These are phyloP conservation scores for Pituophis catenifer DNA, from an alignment of 2,113 vertebrate species.

Conservation along the genomic window DNA sequence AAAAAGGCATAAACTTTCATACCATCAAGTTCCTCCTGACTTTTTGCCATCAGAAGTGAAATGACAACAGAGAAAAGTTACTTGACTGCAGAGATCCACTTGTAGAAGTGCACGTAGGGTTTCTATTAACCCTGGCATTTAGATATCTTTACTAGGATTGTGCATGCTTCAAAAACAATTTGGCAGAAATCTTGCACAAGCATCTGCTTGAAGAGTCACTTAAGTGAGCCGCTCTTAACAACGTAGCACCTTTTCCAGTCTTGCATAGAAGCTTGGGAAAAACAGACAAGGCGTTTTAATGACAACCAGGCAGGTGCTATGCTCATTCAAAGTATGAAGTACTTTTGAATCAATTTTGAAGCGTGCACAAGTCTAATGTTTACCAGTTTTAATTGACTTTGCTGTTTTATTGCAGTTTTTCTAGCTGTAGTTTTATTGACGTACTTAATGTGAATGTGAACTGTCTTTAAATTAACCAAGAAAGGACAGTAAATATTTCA, in stretches of 20 bases:
- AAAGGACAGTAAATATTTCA: neutral
- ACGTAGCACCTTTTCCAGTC: neutral
- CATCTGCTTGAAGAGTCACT: neutral
- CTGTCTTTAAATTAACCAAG: neutral
- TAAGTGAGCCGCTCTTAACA: neutral
- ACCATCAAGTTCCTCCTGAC: neutral
- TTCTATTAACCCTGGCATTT: neutral
- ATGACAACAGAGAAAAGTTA: neutral
- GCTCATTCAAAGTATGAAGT: neutral
- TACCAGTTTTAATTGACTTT: neutral
- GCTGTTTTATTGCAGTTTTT: neutral
- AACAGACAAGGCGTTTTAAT: neutral
- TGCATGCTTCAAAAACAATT: neutral
- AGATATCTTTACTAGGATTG: neutral
- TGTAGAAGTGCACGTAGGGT: neutral
- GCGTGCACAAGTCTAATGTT: neutral
- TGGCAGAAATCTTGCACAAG: neutral
- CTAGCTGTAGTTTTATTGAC: neutral
- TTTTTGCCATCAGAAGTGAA: neutral
- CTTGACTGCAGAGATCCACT: neutral
- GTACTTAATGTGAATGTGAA: neutral
- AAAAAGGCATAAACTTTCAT: neutral
- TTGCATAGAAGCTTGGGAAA: neutral
- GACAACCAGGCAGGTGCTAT: neutral
- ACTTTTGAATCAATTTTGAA: neutral